A percentile compares a stretch with the other conserved stretches of the same genome.
Conservation (phyloP, 2,888 invertebrate species). For the Pandemis corylana region DNA sequence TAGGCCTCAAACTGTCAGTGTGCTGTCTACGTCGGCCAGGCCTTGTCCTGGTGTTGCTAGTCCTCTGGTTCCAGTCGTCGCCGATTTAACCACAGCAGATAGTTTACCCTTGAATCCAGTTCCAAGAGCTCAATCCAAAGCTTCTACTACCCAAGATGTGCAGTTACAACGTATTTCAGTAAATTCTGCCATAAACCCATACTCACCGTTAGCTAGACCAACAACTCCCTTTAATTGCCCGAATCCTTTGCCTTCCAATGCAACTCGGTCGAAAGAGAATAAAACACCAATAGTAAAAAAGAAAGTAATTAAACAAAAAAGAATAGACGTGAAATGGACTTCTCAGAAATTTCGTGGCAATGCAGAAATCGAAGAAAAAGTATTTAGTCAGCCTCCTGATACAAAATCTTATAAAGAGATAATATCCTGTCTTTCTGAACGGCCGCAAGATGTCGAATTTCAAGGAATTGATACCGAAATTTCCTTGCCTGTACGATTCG, state of each 20-base stretch:
- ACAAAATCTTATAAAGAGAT: background rate
- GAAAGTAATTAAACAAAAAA: conserved; percentile 1
- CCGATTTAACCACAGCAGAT: too few relatives aligned
- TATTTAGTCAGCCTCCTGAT: background rate
- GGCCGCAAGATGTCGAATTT: too few relatives aligned
- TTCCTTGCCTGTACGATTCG: too few relatives aligned
- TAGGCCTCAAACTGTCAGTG: background rate
- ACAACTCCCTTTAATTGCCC: background rate
- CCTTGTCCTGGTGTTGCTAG: conserved; percentile 4
- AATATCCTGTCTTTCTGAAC: too few relatives aligned
- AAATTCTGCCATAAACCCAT: background rate
- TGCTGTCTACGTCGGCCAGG: background rate
- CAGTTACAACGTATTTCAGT: background rate
- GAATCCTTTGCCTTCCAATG: background rate
- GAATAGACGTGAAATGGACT: conserved; percentile 2
- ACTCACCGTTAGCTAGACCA: conserved; percentile 3
- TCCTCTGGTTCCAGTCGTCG: background rate
- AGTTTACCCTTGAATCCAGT: background rate
- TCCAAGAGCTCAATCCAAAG: background rate
- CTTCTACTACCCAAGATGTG: background rate
- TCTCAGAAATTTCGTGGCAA: background rate
- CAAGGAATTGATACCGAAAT: too few relatives aligned
- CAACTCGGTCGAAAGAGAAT: conserved; percentile 1
- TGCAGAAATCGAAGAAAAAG: background rate
- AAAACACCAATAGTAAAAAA: background rate